Conservation (phyloP, 1,140 invertebrate genomes). For the Drosophila tsacasi region DNA sequence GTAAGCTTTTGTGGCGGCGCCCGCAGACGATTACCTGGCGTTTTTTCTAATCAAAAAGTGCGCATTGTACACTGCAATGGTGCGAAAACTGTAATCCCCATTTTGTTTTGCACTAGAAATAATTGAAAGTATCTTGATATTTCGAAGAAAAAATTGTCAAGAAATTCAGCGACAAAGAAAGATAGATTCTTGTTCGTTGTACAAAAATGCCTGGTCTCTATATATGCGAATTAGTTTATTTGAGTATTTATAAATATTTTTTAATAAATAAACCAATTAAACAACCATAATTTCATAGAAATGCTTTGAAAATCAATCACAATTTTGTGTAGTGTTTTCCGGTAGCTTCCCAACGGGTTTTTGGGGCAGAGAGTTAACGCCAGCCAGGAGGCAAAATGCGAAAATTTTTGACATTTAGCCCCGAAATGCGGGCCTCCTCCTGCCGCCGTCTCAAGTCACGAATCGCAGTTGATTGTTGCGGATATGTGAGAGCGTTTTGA, state of each 20-base stretch:
- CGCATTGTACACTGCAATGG: constrained; percentile 46
- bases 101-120: no score
- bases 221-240: no score
- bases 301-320: neutral
- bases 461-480: constrained; percentile 52
- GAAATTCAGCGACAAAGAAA: neutral
- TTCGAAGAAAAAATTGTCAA: neutral
- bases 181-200: neutral
- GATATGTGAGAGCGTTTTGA: constrained; percentile 62
- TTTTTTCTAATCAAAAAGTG: constrained; percentile 74
- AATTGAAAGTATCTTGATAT: no score
- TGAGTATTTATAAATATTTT: no score
- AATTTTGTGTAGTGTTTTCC: constrained; percentile 23
- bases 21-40: constrained; percentile 72
- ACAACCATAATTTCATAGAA: neutral
- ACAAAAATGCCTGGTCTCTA: neutral
- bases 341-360: constrained; percentile 10
- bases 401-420: constrained; percentile 63
- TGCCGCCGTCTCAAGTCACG: constrained; percentile 14
- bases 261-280: neutral
- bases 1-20: constrained; percentile 60
- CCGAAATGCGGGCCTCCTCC: constrained; percentile 50
- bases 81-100: neutral
- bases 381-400: constrained; percentile 34
- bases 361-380: constrained; percentile 21